Evolutionary conservation across 2,113 vertebrate genomes (phyloP).

Genomic region (Dicentrarchus labrax): DNA sequence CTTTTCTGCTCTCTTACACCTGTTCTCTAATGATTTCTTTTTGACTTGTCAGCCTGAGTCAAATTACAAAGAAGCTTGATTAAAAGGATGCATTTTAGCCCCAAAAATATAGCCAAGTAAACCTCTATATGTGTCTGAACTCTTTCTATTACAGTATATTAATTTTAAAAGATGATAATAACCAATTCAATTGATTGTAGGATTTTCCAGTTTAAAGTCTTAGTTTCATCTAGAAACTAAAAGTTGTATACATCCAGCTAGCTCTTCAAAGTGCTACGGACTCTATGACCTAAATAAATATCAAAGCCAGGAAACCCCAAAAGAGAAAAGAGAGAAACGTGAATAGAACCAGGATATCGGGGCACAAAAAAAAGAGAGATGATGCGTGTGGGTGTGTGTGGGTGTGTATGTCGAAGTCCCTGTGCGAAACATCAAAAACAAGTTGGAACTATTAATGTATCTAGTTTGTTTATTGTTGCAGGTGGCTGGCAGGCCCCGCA

Average conservation of each 20-base stretch:
- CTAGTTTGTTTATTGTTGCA: constrained; percentile 56
- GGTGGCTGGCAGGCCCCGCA: constrained; percentile 31
- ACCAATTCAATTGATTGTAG: constrained; percentile 57
- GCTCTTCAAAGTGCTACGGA: constrained; percentile 71
- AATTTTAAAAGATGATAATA: constrained; percentile 51
- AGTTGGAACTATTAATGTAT: constrained; percentile 30
- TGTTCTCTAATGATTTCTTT: constrained; percentile 20
- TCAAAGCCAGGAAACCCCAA: constrained; percentile 71
- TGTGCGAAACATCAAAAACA: constrained; percentile 55
- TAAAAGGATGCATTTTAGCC: not conserved
- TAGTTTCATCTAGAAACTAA: constrained; percentile 51
- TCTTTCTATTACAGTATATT: constrained; percentile 62
- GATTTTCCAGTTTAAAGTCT: constrained; percentile 43
- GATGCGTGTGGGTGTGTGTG: not conserved
- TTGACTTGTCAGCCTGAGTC: not conserved
- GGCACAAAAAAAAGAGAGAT: constrained; percentile 29
- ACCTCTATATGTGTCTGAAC: constrained; percentile 34
- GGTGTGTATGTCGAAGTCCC: constrained; percentile 19
- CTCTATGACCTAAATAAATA: constrained; percentile 79
- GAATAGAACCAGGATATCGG: constrained; percentile 44
- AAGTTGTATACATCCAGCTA: constrained; percentile 48
- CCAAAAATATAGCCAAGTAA: constrained; percentile 8
- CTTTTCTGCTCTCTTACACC: not conserved
- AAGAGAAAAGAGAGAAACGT: constrained; percentile 42
- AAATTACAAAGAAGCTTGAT: constrained; percentile 24